These are phyloP conservation scores for Noctua janthe DNA, from an alignment of 2,888 invertebrate species.

Conservation along the genomic window DNA sequence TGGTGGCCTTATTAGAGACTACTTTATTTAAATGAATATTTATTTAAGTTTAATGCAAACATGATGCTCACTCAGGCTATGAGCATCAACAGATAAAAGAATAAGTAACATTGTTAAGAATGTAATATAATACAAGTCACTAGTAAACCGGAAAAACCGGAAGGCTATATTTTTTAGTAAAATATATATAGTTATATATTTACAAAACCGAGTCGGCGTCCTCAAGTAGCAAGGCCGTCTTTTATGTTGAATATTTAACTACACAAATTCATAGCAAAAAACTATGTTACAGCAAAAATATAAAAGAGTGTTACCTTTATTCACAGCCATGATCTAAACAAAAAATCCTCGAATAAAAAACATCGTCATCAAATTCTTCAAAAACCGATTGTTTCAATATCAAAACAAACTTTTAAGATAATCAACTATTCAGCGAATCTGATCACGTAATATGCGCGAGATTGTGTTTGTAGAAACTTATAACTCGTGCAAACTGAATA, in stretches of 20 bases:
- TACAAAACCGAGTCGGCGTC: constrained; percentile 43
- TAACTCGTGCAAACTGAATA: constrained; percentile 9
- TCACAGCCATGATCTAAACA: constrained; percentile 71
- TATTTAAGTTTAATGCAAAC: neutral
- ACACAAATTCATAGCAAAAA: constrained; percentile 10
- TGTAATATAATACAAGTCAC: constrained; percentile 23
- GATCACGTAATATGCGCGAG: constrained; percentile 22
- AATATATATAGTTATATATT: constrained; percentile 41
- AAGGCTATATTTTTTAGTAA: constrained; percentile 45
- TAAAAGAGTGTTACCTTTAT: constrained; percentile 72
- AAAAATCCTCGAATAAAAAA: constrained; percentile 64
- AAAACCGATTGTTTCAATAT: constrained; percentile 42
- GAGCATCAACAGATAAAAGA: neutral
- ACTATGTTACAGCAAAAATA: constrained; percentile 27
- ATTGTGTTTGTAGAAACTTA: constrained; percentile 17
- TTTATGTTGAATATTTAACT: neutral
- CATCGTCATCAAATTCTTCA: constrained; percentile 63
- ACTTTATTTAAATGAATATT: neutral
- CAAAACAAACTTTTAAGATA: constrained; percentile 45
- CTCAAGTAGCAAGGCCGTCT: constrained; percentile 42
- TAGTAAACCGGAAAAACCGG: constrained; percentile 54
- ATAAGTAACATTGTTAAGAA: constrained; percentile 13
- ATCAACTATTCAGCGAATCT: constrained; percentile 10
- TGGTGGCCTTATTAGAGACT: neutral
- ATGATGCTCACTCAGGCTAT: neutral